These are phyloP conservation scores for Melolontha melolontha DNA, from an alignment of 2,888 invertebrate species.

Conservation along the genomic window DNA sequence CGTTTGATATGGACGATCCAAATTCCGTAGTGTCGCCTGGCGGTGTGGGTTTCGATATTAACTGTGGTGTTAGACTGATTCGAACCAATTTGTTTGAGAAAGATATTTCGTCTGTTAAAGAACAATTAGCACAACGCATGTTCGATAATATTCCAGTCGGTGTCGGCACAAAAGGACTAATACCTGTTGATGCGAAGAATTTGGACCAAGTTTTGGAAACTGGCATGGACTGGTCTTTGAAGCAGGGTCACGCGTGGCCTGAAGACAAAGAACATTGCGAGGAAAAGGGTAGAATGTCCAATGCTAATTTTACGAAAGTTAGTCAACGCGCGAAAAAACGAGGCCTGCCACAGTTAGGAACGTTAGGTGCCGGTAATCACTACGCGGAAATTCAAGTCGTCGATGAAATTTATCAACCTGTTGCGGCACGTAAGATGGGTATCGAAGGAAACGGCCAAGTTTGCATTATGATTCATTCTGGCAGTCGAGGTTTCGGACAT, in stretches of 20 bases:
- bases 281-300: conserved; percentile 98
- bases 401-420: conserved; percentile 97
- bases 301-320: conserved; percentile 98
- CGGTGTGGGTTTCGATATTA: conserved; percentile 99
- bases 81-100: conserved; percentile 94
- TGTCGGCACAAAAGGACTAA: conserved; percentile 98
- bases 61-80: conserved; percentile 95
- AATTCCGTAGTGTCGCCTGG: conserved; percentile 97
- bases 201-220: conserved; percentile 98
- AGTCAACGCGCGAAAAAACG: conserved; percentile 95
- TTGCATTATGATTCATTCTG: conserved; percentile 99
- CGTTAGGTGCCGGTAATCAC: conserved; percentile 98
- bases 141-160: conserved; percentile 99
- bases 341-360: conserved; percentile 96
- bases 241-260: conserved; percentile 99
- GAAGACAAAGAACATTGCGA: conserved; percentile 99
- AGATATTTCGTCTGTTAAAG: conserved; percentile 94
- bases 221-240: conserved; percentile 99
- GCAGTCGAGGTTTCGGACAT: conserved; percentile 98
- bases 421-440: conserved; percentile 98
- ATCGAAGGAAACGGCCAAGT: conserved; percentile 94
- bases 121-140: conserved; percentile 94
- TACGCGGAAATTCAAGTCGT: conserved; percentile 99
- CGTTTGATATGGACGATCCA: conserved; percentile 95
- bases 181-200: conserved; percentile 97